Conservation (phyloP, 1,140 invertebrate genomes). For the Zaprionus nigranus region DNA sequence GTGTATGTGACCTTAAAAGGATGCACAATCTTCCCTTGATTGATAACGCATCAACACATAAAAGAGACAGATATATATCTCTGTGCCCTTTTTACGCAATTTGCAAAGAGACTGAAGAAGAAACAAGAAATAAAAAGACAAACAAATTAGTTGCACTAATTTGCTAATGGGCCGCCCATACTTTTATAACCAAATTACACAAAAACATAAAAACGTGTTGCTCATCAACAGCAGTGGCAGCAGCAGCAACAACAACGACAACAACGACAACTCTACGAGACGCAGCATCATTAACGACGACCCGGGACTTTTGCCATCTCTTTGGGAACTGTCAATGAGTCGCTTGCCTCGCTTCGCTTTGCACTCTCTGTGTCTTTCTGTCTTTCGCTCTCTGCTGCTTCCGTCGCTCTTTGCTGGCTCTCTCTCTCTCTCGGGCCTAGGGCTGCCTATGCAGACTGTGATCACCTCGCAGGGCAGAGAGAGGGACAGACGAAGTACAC, state of each 20-base stretch:
- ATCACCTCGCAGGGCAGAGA: constrained; percentile 12
- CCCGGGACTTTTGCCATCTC: constrained; percentile 20
- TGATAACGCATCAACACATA: not conserved
- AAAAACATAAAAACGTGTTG: constrained; percentile 59
- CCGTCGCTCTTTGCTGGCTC: constrained; percentile 3
- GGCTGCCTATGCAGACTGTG: constrained; percentile 46
- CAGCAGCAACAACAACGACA: constrained; percentile 15
- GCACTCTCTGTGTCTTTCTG: not conserved
- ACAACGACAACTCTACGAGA: constrained; percentile 26
- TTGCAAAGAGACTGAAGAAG: constrained; percentile 4
- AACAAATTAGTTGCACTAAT: constrained; percentile 72
- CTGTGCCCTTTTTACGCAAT: constrained; percentile 17
- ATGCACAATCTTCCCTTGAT: not conserved
- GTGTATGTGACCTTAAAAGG: not conserved
- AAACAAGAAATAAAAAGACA: constrained; percentile 33
- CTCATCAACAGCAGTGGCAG: constrained; percentile 38
- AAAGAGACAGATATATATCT: not conserved
- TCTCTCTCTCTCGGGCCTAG: constrained; percentile 12
- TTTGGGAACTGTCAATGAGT: constrained; percentile 30
- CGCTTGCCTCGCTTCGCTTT: constrained; percentile 11
- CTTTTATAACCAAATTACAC: constrained; percentile 62
- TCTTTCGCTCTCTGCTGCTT: constrained; percentile 12
- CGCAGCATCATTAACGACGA: constrained; percentile 46
- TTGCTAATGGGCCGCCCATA: constrained; percentile 67
- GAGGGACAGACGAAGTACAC: not conserved